Conservation (phyloP, 2,888 invertebrate species). For the Cheilosia grossa region DNA sequence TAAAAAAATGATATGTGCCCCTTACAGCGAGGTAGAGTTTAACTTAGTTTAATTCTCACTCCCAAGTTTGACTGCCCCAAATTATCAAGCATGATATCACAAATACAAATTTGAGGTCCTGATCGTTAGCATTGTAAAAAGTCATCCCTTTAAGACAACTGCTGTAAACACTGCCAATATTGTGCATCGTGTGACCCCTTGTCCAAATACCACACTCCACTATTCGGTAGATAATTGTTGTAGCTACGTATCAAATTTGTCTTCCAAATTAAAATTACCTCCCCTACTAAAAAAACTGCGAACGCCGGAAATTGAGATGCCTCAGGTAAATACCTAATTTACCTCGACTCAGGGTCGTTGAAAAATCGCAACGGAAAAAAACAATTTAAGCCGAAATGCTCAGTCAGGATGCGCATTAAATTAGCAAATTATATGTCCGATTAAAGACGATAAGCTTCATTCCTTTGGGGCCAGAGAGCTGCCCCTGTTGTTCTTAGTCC, state of each 20-base stretch:
- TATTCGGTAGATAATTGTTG: too few species aligned
- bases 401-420: slow-evolving; percentile 71
- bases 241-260: background rate
- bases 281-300: background rate
- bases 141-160: too few species aligned
- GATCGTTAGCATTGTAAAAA: too few species aligned
- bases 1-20: too few species aligned
- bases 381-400: slow-evolving; percentile 52
- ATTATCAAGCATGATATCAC: too few species aligned
- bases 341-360: slow-evolving; percentile 46
- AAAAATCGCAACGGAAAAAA: slow-evolving; percentile 8
- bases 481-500: background rate
- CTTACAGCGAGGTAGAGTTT: too few species aligned
- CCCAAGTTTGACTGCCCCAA: too few species aligned
- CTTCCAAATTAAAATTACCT: background rate
- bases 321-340: slow-evolving; percentile 33
- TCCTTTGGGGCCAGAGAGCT: slow-evolving; percentile 3
- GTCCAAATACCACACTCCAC: too few species aligned
- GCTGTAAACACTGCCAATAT: too few species aligned
- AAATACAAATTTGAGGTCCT: too few species aligned
- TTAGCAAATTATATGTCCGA: slow-evolving; percentile 74
- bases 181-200: too few species aligned
- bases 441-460: slow-evolving; percentile 63
- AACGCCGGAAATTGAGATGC: slow-evolving; percentile 55
- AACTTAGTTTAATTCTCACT: too few species aligned